These are phyloP conservation scores for Girardia tigrina DNA, from an alignment of 2,888 invertebrate species.

Conservation along the genomic window DNA sequence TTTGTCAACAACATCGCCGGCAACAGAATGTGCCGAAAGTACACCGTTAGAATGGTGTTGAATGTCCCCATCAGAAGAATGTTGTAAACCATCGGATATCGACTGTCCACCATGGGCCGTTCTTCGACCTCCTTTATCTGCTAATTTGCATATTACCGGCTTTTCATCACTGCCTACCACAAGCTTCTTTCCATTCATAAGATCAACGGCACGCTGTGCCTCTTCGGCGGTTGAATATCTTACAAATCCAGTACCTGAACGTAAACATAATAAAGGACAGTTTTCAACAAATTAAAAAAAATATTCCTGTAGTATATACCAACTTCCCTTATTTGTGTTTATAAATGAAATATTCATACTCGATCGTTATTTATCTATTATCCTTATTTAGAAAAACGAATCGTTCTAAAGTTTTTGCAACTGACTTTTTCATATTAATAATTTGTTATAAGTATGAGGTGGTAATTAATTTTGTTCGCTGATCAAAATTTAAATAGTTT, in stretches of 20 bases:
- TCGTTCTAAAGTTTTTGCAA: too few relatives aligned
- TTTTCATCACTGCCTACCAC: slow-evolving; percentile 25
- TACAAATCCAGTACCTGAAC: slow-evolving; percentile 30
- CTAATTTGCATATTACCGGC: slow-evolving; percentile 31
- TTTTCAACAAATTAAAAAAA: too few relatives aligned
- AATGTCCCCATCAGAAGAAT: slow-evolving; percentile 5
- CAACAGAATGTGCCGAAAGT: neutral
- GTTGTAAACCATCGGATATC: neutral
- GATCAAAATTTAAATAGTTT: too few relatives aligned
- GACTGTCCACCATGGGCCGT: neutral
- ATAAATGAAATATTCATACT: too few relatives aligned
- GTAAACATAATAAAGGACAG: too few relatives aligned
- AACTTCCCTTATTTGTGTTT: too few relatives aligned
- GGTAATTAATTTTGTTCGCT: too few relatives aligned
- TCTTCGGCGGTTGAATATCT: slow-evolving; percentile 28
- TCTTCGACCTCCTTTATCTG: slow-evolving; percentile 30
- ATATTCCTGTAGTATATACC: too few relatives aligned
- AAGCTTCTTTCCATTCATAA: slow-evolving; percentile 29
- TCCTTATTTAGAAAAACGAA: too few relatives aligned
- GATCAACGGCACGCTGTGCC: slow-evolving; percentile 27
- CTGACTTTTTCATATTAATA: too few relatives aligned
- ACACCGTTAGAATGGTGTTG: slow-evolving; percentile 15
- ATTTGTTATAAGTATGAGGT: too few relatives aligned
- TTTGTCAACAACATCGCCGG: neutral
- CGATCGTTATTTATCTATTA: too few relatives aligned